phyloP scores from a whole-genome alignment of 2,888 invertebrate species.

The Ethmia dodecea region DNA sequence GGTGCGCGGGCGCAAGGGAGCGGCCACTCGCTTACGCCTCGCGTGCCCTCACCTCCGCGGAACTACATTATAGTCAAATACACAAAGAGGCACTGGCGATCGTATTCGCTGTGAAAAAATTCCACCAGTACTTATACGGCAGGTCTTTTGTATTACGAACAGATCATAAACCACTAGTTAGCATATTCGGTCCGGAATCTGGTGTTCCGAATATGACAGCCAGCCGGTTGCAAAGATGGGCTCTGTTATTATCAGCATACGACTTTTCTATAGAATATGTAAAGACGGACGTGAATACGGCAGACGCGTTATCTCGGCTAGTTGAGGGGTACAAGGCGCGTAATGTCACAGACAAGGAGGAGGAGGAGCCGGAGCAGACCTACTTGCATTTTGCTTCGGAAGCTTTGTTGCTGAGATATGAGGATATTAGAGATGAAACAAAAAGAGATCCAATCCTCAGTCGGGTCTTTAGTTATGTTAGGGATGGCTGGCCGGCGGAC shows the following conservation, averaged over 20 bases:
- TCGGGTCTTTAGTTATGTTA: neutral
- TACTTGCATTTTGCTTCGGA: constrained; percentile 6
- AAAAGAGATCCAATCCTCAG: neutral
- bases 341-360: neutral
- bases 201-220: constrained; percentile 11
- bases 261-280: constrained; percentile 9
- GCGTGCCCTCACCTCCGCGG: constrained; percentile 14
- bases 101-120: constrained; percentile 11
- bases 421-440: neutral
- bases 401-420: neutral
- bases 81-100: constrained; percentile 20
- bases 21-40: constrained; percentile 14
- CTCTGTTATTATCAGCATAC: constrained; percentile 9
- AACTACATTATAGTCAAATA: constrained; percentile 13
- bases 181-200: constrained; percentile 6
- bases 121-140: constrained; percentile 17
- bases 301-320: constrained; percentile 2
- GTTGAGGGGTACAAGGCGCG: neutral
- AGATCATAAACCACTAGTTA: constrained; percentile 8
- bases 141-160: neutral
- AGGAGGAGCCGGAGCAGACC: constrained; percentile 1
- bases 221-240: constrained; percentile 14
- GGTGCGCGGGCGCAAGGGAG: too few species aligned
- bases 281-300: neutral
- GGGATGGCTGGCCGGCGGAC: too few species aligned